These are phyloP conservation scores for Chaetodon auriga DNA, from an alignment of 2,113 vertebrate species.

Conservation along the genomic window DNA sequence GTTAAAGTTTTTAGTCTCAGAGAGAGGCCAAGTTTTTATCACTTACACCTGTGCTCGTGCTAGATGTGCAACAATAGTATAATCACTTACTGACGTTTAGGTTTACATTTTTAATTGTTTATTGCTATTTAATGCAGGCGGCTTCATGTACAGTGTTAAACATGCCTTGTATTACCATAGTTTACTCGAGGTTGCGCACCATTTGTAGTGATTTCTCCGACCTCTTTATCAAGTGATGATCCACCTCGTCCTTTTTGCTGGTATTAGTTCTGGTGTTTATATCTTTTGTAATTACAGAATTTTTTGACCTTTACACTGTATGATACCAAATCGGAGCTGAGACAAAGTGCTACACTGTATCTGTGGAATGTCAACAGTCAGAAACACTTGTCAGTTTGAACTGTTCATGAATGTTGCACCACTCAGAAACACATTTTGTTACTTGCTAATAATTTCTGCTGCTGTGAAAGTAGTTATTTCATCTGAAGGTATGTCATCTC, in stretches of 20 bases:
- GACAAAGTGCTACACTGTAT: conserved; percentile 45
- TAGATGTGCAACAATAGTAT: background rate
- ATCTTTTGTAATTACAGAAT: conserved; percentile 25
- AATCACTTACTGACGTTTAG: conserved; percentile 37
- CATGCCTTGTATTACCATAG: conserved; percentile 31
- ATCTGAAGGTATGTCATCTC: conserved; percentile 23
- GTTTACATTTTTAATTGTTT: conserved; percentile 58
- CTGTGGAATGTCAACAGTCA: conserved; percentile 36
- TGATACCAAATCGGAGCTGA: conserved; percentile 56
- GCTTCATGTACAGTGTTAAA: conserved; percentile 62
- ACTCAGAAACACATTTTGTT: conserved; percentile 17
- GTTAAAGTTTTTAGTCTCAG: conserved; percentile 5
- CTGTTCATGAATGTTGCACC: conserved; percentile 27
- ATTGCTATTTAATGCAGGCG: conserved; percentile 13
- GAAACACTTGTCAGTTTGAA: conserved; percentile 6
- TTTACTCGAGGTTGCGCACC: conserved; percentile 14
- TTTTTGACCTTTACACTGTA: conserved; percentile 65
- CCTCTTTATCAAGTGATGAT: background rate
- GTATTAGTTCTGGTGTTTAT: conserved; percentile 30
- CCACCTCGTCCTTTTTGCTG: conserved; percentile 22
- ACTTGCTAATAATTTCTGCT: conserved; percentile 39
- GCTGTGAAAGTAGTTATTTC: conserved; percentile 37
- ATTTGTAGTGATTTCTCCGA: conserved; percentile 16
- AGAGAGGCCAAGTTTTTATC: background rate
- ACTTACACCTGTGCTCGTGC: background rate